phyloP scores from a whole-genome alignment of 2,797 vertebrate species.

The Sebastes elongatus region DNA sequence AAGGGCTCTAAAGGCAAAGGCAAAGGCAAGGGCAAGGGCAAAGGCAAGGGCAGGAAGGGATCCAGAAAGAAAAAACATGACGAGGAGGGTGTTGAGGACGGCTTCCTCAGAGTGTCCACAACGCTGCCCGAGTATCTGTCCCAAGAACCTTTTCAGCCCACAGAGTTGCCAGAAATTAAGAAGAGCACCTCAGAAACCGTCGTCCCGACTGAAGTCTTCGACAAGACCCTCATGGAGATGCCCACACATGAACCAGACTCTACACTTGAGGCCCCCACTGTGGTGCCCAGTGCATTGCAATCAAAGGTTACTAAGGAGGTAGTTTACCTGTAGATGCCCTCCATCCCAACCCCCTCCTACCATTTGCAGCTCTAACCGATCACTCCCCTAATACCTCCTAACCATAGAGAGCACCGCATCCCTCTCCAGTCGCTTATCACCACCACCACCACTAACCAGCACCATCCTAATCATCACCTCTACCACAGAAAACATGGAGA shows the following conservation, averaged over 20 bases:
- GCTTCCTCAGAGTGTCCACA: conserved; percentile 71
- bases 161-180: conserved; percentile 31
- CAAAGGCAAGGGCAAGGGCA: conserved; percentile 57
- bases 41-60: conserved; percentile 67
- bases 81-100: conserved; percentile 64
- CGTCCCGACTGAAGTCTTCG: conserved; percentile 26
- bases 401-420: conserved; percentile 62
- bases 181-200: conserved; percentile 12
- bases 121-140: conserved; percentile 62
- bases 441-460: conserved; percentile 73
- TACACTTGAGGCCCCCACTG: conserved; percentile 48
- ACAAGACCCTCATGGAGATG: conserved; percentile 64
- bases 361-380: conserved; percentile 49
- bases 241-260: conserved; percentile 70
- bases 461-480: conserved; percentile 43
- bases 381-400: conserved; percentile 65
- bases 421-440: conserved; percentile 17
- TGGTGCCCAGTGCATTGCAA: conserved; percentile 50
- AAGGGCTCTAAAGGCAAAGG: conserved; percentile 74
- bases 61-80: conserved; percentile 75
- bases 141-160: conserved; percentile 49
- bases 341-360: conserved; percentile 4
- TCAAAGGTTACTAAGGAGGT: conserved; percentile 74
- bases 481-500: conserved; percentile 17
- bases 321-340: conserved; percentile 47